These are phyloP conservation scores for Rotaria magnacalcarata DNA, from an alignment of 2,888 invertebrate species.

Conservation along the genomic window DNA sequence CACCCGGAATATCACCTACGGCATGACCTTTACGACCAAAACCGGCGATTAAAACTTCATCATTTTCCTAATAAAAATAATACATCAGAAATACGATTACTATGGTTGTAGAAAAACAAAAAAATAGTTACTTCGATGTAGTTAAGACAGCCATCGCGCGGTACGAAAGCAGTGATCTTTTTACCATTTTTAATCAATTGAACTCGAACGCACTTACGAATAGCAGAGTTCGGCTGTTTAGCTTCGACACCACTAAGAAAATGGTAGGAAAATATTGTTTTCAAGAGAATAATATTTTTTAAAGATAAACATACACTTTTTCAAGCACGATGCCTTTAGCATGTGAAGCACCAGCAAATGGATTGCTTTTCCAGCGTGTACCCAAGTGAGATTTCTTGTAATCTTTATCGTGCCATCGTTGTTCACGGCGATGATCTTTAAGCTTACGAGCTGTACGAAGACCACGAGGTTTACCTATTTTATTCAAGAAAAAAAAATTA, in stretches of 20 bases:
- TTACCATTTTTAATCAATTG: slow-evolving; percentile 99
- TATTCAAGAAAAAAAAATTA: neutral
- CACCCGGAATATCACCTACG: slow-evolving; percentile 97
- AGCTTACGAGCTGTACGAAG: slow-evolving; percentile 96
- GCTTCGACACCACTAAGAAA: slow-evolving; percentile 88
- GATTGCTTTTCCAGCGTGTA: slow-evolving; percentile 99
- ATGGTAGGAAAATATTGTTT: neutral
- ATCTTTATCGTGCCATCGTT: slow-evolving; percentile 98
- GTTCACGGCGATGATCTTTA: slow-evolving; percentile 90
- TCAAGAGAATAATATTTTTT: neutral
- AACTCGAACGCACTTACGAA: slow-evolving; percentile 96
- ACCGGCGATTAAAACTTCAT: slow-evolving; percentile 97
- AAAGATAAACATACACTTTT: slow-evolving; percentile 81
- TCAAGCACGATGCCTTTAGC: slow-evolving; percentile 99
- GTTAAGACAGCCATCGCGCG: slow-evolving; percentile 97
- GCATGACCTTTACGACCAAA: slow-evolving; percentile 99
- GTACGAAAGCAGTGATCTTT: slow-evolving; percentile 99
- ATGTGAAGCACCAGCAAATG: slow-evolving; percentile 98
- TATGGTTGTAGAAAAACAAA: neutral
- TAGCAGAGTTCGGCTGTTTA: slow-evolving; percentile 99
- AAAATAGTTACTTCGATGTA: slow-evolving; percentile 73
- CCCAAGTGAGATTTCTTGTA: slow-evolving; percentile 99
- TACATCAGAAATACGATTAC: no score
- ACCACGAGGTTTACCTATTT: slow-evolving; percentile 63
- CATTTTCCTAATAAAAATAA: slow-evolving; percentile 74